These are phyloP conservation scores for Cistogaster globosa DNA, from an alignment of 2,888 invertebrate genomes.

Conservation along the genomic window DNA sequence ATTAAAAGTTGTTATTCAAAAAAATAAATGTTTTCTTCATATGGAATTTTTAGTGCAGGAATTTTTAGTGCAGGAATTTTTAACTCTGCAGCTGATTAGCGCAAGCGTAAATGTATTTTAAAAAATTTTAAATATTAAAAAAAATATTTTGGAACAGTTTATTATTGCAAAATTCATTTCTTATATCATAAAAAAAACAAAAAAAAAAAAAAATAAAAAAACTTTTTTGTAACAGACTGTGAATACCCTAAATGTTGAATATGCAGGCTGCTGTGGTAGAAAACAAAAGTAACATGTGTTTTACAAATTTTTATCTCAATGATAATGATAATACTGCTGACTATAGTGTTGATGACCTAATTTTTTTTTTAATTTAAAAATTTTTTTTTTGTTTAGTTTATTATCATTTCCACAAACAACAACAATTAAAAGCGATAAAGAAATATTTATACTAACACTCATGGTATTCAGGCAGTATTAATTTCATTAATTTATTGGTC, in stretches of 20 bases:
- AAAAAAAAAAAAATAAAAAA: no score
- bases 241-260: neutral
- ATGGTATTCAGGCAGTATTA: slow-evolving; percentile 38
- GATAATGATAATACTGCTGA: slow-evolving; percentile 19
- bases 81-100: no score
- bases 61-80: no score
- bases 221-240: neutral
- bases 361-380: neutral
- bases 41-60: no score
- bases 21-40: no score
- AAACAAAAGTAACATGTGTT: slow-evolving; percentile 1
- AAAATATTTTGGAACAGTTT: no score
- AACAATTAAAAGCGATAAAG: neutral
- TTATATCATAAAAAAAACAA: no score
- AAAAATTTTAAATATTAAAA: no score
- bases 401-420: slow-evolving; percentile 16
- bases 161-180: no score
- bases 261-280: neutral
- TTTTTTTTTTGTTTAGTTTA: slow-evolving; percentile 12
- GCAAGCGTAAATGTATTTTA: no score
- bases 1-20: no score
- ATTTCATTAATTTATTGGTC: slow-evolving; percentile 60
- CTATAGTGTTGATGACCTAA: slow-evolving; percentile 57
- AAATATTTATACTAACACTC: neutral
- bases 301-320: slow-evolving; percentile 19